Base-by-base conservation (phyloP, 2,797 vertebrate species). In the Botia kubotai region DNA sequence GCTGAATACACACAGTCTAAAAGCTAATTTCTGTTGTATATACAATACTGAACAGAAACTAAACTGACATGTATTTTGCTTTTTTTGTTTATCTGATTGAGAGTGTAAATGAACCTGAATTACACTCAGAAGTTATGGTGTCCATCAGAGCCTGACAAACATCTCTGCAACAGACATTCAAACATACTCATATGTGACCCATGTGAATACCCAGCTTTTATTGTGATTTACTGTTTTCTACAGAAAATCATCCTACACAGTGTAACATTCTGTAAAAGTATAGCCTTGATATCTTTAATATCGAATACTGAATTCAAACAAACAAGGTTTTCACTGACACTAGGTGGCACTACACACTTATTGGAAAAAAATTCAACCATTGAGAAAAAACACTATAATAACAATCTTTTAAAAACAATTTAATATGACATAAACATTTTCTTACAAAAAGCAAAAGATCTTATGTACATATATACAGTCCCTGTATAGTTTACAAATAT, bases 381-480 rank as follows among this genome's bases (percentile, higher is more conserved):
- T 17, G 6, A 46, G 7, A 58, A 68, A 69, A 69, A 0, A 62
- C 36, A 3, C 33, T 55, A 23, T 50, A 46, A 79, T 62, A 68
- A 21, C 0, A 8, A 29, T 2, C 5, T 21, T 50, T 77, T 21
- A 68, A 66, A 68, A 68, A 79, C 65, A 68, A 77, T 65, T 63
- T 50, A 77, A 63, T 79, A 23, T 66, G 76, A 79, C 72, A 80
- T 79, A 82, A 75, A 33, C 83, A 82, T 87, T 39, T 39, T 39
- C 8, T 86, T 86, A 89, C 88, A 87, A 83, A 82, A 76, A 70
- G 26, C 39, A 58, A 73, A 88, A 87, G 77, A 83, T 81, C 86
- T 86, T 89, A 89, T 89, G 74, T 88, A 89, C 88, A 90, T 89
- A 90, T 90, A 78, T 90, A 89, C 89, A 90, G 82, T 83, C 74